Conservation (phyloP, 2,797 vertebrate genomes). For the Acanthornis magna region DNA sequence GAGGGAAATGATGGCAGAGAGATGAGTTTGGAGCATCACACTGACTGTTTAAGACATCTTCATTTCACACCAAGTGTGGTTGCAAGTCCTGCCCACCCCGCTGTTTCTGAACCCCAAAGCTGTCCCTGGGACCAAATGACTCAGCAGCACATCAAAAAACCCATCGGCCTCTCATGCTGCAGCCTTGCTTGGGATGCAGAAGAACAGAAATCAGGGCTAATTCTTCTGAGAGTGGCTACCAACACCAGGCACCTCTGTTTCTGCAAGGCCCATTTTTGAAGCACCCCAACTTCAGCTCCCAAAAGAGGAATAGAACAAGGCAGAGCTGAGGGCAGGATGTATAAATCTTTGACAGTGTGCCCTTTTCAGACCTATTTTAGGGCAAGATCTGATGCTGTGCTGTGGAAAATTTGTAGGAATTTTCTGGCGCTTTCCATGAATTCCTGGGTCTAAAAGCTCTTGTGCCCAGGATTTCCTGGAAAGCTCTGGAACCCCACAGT, state of each 20-base stretch:
- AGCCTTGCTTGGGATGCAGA: not conserved
- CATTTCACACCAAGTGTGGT: not conserved
- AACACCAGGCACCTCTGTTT: not conserved
- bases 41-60: not conserved
- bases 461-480: not conserved
- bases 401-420: not conserved
- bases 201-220: not conserved
- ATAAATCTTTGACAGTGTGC: accelerated
- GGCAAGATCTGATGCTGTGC: not conserved
- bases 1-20: not conserved
- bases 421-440: not conserved
- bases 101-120: not conserved
- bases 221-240: not conserved
- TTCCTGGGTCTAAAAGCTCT: not conserved
- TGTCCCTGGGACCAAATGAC: not conserved
- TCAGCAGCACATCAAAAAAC: not conserved
- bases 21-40: not conserved
- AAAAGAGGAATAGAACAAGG: not conserved
- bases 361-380: not conserved
- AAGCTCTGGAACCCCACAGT: not conserved
- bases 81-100: not conserved
- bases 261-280: not conserved
- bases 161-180: not conserved
- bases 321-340: not conserved
- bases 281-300: not conserved